Percentiles rank a stretch among this genome's conserved stretches.
Evolutionary conservation across 2,888 invertebrate species (phyloP).

Genomic region (Galerucella nymphaeae): DNA sequence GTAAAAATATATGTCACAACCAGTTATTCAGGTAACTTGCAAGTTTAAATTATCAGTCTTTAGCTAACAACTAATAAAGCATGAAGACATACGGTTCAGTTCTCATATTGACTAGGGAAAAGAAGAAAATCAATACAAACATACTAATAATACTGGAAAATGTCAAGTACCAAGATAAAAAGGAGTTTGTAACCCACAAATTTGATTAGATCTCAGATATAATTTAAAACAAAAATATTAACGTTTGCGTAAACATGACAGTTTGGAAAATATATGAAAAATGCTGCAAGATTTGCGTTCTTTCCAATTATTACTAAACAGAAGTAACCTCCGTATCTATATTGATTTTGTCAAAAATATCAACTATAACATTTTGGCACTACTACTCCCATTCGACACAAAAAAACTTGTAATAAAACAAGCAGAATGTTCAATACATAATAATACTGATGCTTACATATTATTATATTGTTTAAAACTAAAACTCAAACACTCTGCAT

Average conservation of each 20-base stretch:
- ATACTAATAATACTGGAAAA: no score
- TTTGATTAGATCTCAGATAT: no score
- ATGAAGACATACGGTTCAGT: not conserved
- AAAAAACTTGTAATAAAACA: not conserved
- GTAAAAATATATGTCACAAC: not conserved
- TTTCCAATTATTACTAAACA: not conserved
- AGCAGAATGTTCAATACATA: no score
- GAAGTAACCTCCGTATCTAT: not conserved
- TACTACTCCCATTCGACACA: not conserved
- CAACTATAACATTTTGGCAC: not conserved
- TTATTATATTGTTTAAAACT: no score
- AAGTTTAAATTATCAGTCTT: not conserved
- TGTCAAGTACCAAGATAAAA: no score
- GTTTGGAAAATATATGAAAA: no score
- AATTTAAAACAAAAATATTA: no score
- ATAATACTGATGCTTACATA: no score
- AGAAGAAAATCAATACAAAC: no score
- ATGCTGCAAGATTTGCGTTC: no score
- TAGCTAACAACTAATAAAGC: not conserved
- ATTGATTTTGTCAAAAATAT: not conserved
- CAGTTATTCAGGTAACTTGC: not conserved
- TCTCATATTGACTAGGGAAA: not conserved
- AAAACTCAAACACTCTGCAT: not conserved
- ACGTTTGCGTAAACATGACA: no score
- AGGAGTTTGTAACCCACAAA: no score